phyloP scores from a whole-genome alignment of 2,113 vertebrate genomes.

The Eira barbara region DNA sequence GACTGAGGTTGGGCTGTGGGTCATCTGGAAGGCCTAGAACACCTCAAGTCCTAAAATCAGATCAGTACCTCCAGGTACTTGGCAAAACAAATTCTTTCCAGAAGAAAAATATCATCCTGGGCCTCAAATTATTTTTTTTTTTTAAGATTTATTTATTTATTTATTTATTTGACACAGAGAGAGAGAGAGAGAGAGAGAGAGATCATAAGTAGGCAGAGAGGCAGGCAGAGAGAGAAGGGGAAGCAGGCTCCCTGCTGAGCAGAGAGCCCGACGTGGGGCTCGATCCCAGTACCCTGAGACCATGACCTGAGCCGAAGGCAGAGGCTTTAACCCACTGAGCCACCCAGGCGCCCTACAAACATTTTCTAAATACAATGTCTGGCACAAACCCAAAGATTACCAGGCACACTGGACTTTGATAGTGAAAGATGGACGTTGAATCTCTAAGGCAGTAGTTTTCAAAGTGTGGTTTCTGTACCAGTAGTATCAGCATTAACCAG shows the following conservation, averaged over 20 bases:
- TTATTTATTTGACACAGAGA: too few relatives aligned
- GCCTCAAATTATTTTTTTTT: neutral
- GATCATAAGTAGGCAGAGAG: too few relatives aligned
- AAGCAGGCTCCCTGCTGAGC: too few relatives aligned
- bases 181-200: too few relatives aligned
- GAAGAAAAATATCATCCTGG: neutral
- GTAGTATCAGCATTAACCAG: neutral
- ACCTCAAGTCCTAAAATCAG: neutral
- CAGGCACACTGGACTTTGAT: neutral
- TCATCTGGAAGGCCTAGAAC: neutral
- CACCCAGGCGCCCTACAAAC: too few relatives aligned
- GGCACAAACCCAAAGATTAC: neutral
- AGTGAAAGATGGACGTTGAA: neutral
- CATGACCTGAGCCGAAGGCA: too few relatives aligned
- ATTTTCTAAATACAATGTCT: neutral
- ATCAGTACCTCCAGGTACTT: neutral
- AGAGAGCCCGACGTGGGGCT: too few relatives aligned
- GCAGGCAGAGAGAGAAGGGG: too few relatives aligned
- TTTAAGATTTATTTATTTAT: too few relatives aligned
- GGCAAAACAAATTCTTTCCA: neutral
- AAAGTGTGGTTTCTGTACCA: neutral
- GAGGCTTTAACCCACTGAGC: too few relatives aligned
- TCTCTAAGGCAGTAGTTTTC: neutral
- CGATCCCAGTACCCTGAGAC: too few relatives aligned
- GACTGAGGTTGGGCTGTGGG: neutral